Base-by-base conservation (phyloP, 2,113 vertebrate genomes). In the Microcebus griseorufus region DNA sequence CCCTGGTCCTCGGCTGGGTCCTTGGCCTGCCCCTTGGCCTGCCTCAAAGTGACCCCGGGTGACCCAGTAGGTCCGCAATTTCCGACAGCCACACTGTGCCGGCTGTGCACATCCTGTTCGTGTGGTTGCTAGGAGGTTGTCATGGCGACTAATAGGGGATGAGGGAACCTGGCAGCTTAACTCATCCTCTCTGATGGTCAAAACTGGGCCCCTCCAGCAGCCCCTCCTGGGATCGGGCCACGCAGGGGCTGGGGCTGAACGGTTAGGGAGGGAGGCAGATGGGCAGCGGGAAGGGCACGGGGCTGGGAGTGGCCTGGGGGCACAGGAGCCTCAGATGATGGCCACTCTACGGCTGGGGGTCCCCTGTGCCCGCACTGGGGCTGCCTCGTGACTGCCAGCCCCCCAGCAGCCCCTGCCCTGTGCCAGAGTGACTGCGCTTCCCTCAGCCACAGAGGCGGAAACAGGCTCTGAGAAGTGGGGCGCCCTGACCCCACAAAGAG, bases 111-210 rank as follows among this genome's bases (percentile, higher is more conserved):
- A 0, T 11, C 93, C 79, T 76, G 90, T 69, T 70, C 82, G 80
- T 14, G 0, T 6, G 42, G 94, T 84, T 96, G 92, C 96, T 96
- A 84, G 79, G 94, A 93, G 80, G 75, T 98, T 95, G 93, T 95
- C 97, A 90, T 94, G 70, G 76, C 6, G 6, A 97, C 96, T 14
- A 11, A 67, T 17, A 17, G 48, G 65, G 39, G 69, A 11, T 22
- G 64, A 53, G 48, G 83, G 64, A 70, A 65, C 72, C 94, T n/a
- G 6, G 75, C 64, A 13, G 7, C 72, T n/a, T 34, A 25, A 5
- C 53, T 20, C 25, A 0, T 27, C 72, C 85, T 25, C 22, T 85
- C 51, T 23, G 6, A 5, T 5, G 7, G 39, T 6, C 25, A 51
- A 32, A 55, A 14, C 34, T 12, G 65, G 34, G 62, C 23, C 75